phyloP scores from a whole-genome alignment of 2,888 invertebrate species.

The Caenorhabditis parvicauda region DNA sequence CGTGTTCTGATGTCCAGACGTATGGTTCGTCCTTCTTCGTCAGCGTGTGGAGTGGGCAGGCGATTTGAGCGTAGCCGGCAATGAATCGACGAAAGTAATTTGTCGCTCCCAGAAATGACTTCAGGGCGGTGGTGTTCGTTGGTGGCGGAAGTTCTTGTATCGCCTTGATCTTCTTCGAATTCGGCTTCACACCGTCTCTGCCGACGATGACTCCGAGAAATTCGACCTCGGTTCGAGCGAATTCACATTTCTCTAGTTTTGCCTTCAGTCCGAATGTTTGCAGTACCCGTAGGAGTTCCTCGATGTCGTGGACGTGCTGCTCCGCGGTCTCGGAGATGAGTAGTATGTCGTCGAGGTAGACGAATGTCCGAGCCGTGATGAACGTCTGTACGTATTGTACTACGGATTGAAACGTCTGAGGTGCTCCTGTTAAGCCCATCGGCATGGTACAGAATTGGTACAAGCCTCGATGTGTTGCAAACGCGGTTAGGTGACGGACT shows the following conservation, averaged over 20 bases:
- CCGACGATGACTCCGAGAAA: constrained; percentile 34
- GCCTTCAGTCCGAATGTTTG: constrained; percentile 23
- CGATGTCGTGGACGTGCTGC: constrained; percentile 30
- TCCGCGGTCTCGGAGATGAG: constrained; percentile 18
- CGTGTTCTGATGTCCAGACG: constrained; percentile 13
- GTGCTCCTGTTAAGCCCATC: constrained; percentile 29
- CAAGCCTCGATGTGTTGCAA: constrained; percentile 22
- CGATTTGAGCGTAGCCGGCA: constrained; percentile 20
- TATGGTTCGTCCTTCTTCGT: constrained; percentile 10
- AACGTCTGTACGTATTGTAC: constrained; percentile 5
- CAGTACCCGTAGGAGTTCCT: constrained; percentile 20
- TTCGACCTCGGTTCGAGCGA: constrained; percentile 17
- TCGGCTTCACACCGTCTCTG: constrained; percentile 22
- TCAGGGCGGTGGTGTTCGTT: constrained; percentile 2
- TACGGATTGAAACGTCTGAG: constrained; percentile 20
- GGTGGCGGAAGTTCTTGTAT: constrained; percentile 15
- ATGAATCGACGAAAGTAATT: constrained; percentile 34
- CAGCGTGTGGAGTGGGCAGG: constrained; percentile 21
- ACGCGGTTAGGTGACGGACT: constrained; percentile 29
- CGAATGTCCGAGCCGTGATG: constrained; percentile 3
- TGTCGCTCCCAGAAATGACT: constrained; percentile 24
- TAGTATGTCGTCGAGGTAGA: constrained; percentile 36
- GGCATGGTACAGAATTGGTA: constrained; percentile 33
- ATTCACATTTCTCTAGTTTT: constrained; percentile 21
- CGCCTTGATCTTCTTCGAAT: constrained; percentile 16